Evolutionary conservation across 2,113 vertebrate genomes (phyloP).

Genomic region (Tyrannus savana): DNA sequence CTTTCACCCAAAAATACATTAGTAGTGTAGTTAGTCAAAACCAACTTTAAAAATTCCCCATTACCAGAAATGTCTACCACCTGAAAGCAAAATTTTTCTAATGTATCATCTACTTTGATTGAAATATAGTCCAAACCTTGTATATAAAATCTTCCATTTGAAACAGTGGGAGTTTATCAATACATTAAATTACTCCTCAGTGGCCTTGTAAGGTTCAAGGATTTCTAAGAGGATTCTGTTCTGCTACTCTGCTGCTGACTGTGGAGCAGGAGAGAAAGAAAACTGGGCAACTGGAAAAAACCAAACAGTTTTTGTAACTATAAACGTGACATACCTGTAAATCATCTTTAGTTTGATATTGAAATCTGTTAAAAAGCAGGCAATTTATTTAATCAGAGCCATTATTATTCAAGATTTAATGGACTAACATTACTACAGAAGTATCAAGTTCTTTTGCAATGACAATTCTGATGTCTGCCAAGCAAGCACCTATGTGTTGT

Average conservation of each 20-base stretch:
- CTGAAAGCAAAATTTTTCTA: not conserved
- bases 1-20: not conserved
- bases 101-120: not conserved
- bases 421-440: not conserved
- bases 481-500: not conserved
- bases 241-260: not conserved
- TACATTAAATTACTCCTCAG: not conserved
- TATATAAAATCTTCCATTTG: not conserved
- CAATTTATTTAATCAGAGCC: not conserved
- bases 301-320: not conserved
- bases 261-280: not conserved
- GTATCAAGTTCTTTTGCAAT: not conserved
- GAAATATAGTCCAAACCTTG: not conserved
- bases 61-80: not conserved
- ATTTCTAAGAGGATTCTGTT: not conserved
- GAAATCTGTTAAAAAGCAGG: not conserved
- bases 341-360: not conserved
- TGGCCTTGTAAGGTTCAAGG: not conserved
- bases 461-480: not conserved
- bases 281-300: not conserved
- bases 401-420: not conserved
- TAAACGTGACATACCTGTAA: not conserved
- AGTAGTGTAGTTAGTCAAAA: not conserved
- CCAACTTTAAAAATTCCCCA: not conserved
- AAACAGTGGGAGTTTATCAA: not conserved